These are phyloP conservation scores for Lucifuga dentata DNA, from an alignment of 2,113 vertebrate species.

Conservation along the genomic window DNA sequence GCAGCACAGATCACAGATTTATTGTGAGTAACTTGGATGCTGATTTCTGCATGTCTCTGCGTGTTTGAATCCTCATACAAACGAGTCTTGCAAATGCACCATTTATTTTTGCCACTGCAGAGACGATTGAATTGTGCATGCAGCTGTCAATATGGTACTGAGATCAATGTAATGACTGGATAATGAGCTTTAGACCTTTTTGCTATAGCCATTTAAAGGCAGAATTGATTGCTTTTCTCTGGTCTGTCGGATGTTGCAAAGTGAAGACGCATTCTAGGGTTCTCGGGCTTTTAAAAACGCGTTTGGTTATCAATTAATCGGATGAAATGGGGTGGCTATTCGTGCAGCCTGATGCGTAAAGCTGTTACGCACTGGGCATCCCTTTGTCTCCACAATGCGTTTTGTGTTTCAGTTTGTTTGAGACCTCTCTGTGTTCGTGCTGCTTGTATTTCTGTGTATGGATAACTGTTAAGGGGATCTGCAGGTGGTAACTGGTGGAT, in stretches of 20 bases:
- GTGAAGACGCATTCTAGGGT: conserved; percentile 34
- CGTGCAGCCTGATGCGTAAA: conserved; percentile 74
- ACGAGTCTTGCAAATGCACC: conserved; percentile 29
- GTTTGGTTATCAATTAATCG: conserved; percentile 38
- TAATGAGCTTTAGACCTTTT: conserved; percentile 42
- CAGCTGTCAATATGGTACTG: conserved; percentile 34
- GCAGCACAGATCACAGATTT: conserved; percentile 65
- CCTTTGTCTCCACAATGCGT: conserved; percentile 72
- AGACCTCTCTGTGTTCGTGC: conserved; percentile 46
- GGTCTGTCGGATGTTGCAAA: conserved; percentile 43
- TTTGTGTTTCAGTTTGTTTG: conserved; percentile 62
- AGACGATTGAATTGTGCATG: conserved; percentile 46
- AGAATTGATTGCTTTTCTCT: conserved; percentile 53
- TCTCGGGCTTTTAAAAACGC: conserved; percentile 24
- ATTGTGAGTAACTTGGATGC: conserved; percentile 76
- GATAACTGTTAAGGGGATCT: conserved; percentile 49
- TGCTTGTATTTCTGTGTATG: conserved; percentile 37
- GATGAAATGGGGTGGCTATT: conserved; percentile 22
- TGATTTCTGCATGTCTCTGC: conserved; percentile 16
- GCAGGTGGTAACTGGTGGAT: conserved; percentile 70
- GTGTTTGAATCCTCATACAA: conserved; percentile 31
- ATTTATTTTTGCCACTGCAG: conserved; percentile 13
- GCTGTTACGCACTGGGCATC: conserved; percentile 78
- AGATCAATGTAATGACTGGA: conserved; percentile 43
- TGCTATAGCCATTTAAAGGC: conserved; percentile 60